Base-by-base conservation (phyloP, 1,140 invertebrate genomes). In the Oscheius sp. region DNA sequence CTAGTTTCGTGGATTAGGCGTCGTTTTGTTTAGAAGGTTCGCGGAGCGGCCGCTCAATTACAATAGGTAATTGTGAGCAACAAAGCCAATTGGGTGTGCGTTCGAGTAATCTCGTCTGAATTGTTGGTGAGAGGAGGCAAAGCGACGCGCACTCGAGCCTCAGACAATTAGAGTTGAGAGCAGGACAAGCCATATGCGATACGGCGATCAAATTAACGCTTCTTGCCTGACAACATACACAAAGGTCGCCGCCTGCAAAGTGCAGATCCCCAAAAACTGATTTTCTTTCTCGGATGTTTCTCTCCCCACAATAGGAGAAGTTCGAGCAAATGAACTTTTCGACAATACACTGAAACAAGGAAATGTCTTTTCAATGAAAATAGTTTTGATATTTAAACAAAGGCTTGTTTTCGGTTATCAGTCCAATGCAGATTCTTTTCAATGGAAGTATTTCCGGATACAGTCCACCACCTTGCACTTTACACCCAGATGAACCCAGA, bases 51-150 rank as follows among this genome's bases (percentile, higher is more conserved):
- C 61, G 46, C 70, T 73, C 70, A 73, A 73, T 73, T 73, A 73
- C 70, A 73, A 73, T 73, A 62, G 70, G 70, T 73, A 73, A 73
- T 73, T 73, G 70, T 73, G 61, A 61, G 62, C 70, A 73, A 73
- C 70, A 73, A 73, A 73, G 70, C 70, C 70, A 73, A 65, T 73
- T 73, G 62, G 62, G 49, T 13, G 49, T 55, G 49, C n/a, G 38
- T 55, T 55, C 28, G 59, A 62, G 59, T 35, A 62, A 62, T 62
- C 59, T 62, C 59, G 59, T 32, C 59, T 62, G 49, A 55, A 55
- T 55, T 55, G 49, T 55, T 55, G 49, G 49, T 23, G 49, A 55
- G 49, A 55, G n/a, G n/a, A n/a, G 49, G 49, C 49, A 55, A 55
- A 7, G 49, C 7, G 23, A 23, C 7, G 7, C 7, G 23, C 49